These are phyloP conservation scores for Mercenaria mercenaria DNA, from an alignment of 1,140 invertebrate species.

Conservation along the genomic window DNA sequence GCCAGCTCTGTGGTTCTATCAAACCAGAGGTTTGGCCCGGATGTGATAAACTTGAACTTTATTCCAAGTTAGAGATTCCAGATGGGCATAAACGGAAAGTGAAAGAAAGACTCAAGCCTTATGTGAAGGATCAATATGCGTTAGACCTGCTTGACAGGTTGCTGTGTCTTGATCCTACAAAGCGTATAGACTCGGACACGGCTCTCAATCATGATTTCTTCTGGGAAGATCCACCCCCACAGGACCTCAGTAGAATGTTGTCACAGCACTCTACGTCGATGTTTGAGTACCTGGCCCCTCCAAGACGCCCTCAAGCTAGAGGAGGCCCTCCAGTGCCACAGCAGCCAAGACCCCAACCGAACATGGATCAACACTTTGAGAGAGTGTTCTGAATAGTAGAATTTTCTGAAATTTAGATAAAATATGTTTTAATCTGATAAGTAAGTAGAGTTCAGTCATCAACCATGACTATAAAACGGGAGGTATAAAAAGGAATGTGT, in stretches of 20 bases:
- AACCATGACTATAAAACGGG: too few species aligned
- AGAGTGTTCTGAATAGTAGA: conserved; percentile 81
- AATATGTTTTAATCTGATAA: too few species aligned
- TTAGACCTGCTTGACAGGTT: conserved; percentile 98
- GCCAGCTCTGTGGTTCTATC: conserved; percentile 98
- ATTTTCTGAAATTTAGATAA: neutral
- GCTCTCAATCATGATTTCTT: conserved; percentile 99
- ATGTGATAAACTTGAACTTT: conserved; percentile 97
- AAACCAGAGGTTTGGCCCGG: conserved; percentile 97
- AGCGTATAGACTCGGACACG: conserved; percentile 95
- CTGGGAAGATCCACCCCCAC: conserved; percentile 98
- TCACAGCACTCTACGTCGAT: conserved; percentile 97
- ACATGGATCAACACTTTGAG: conserved; percentile 84
- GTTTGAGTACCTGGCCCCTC: conserved; percentile 98
- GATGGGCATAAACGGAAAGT: conserved; percentile 96
- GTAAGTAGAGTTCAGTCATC: too few species aligned
- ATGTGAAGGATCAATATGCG: conserved; percentile 96
- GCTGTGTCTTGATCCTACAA: conserved; percentile 95
- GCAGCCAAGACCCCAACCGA: conserved; percentile 68
- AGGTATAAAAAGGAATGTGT: too few species aligned
- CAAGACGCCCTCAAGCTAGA: conserved; percentile 84
- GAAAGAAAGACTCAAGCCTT: conserved; percentile 95
- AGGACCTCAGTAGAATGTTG: conserved; percentile 95
- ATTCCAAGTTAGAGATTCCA: conserved; percentile 95
- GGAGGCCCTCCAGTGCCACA: conserved; percentile 71